Conservation (phyloP, 2,113 vertebrate species). For the Stigmatopora argus region DNA sequence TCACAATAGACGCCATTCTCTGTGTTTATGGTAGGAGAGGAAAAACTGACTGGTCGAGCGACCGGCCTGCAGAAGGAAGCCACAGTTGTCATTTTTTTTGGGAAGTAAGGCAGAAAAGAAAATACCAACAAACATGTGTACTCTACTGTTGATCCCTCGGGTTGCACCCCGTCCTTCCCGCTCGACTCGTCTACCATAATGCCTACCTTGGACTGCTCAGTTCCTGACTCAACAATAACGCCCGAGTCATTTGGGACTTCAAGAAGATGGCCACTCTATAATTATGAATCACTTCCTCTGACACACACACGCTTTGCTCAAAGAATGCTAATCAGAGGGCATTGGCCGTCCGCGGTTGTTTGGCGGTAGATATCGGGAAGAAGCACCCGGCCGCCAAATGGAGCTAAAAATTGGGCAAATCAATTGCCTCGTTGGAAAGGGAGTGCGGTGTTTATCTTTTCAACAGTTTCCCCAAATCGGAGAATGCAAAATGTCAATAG, state of each 20-base stretch:
- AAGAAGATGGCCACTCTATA: constrained; percentile 29
- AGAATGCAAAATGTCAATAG: neutral
- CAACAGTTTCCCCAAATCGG: neutral
- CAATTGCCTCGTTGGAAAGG: constrained; percentile 23
- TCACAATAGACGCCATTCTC: constrained; percentile 44
- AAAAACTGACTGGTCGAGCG: constrained; percentile 20
- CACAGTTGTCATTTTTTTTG: constrained; percentile 12
- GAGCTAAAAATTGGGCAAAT: constrained; percentile 17
- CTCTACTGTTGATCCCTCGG: constrained; percentile 2
- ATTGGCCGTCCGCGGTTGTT: constrained; percentile 15
- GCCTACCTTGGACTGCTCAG: constrained; percentile 14
- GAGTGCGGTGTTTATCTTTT: neutral
- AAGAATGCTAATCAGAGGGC: constrained; percentile 45
- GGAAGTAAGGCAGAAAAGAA: constrained; percentile 16
- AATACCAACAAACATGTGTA: constrained; percentile 24
- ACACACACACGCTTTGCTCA: constrained; percentile 33
- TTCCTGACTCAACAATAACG: constrained; percentile 29
- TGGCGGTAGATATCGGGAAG: constrained; percentile 28
- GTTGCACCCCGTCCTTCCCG: neutral
- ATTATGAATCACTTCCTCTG: constrained; percentile 36
- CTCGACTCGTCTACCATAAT: constrained; percentile 5
- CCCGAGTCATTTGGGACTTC: constrained; percentile 34
- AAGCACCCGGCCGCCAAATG: constrained; percentile 22
- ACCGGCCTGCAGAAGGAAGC: constrained; percentile 19
- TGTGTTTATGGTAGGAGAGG: constrained; percentile 40